These are phyloP conservation scores for Drosophila pseudoananassae DNA, from an alignment of 1,140 invertebrate species.

Conservation along the genomic window DNA sequence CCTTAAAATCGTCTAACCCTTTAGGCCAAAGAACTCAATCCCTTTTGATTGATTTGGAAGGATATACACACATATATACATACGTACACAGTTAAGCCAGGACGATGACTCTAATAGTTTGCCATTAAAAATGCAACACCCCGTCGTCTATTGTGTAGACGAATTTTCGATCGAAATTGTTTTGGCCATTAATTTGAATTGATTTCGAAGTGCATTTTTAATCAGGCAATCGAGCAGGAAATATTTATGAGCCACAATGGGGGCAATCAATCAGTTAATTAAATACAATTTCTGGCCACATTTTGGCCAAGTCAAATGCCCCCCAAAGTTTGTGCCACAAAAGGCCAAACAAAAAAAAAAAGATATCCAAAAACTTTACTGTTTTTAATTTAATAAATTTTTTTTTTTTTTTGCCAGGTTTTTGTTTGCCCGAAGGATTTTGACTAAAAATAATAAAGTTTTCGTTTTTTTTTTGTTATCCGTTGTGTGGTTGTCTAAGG, in stretches of 20 bases:
- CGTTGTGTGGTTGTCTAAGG: conserved; percentile 23
- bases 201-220: conserved; percentile 32
- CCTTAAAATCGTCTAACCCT: neutral
- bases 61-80: neutral
- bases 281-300: neutral
- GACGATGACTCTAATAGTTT: conserved; percentile 18
- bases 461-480: neutral
- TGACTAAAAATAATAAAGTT: conserved; percentile 33
- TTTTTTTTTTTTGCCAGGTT: neutral
- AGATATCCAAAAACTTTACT: neutral
- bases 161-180: neutral
- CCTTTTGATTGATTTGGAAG: neutral
- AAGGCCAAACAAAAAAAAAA: neutral
- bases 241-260: conserved; percentile 18
- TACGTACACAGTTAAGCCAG: neutral
- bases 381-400: conserved; percentile 5
- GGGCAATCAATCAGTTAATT: conserved; percentile 38
- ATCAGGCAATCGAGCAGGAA: conserved; percentile 23
- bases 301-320: neutral
- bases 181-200: conserved; percentile 24
- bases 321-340: neutral
- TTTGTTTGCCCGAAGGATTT: conserved; percentile 4
- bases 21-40: neutral
- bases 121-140: conserved; percentile 24
- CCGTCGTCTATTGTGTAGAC: neutral